Base-by-base conservation (phyloP, 2,797 vertebrate species). In the Sebastolobus alascanus region DNA sequence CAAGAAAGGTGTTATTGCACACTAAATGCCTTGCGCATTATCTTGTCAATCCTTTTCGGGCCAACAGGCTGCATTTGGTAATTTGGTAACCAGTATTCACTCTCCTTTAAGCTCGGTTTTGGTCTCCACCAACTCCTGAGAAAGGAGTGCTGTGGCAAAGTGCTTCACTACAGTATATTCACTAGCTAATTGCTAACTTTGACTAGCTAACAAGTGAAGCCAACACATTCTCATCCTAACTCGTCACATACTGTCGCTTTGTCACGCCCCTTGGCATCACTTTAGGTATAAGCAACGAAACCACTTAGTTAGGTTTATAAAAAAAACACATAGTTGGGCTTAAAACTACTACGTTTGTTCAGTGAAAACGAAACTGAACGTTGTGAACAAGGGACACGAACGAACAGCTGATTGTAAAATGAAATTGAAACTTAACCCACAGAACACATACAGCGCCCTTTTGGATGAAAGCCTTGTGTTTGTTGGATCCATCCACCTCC, bases 1-100 rank as follows among this genome's bases (percentile, higher is more conserved):
- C 0, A 50, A 50, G 46, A 50, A 20, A 46, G 43, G 18, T 8
- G 46, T 50, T 18, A 46, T 46, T 18, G 43, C 46, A 50, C 46
- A 20, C 18, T 0, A 50, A 20, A 50, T 0, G 0, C 46, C 46
- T 50, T 20, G 46, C 0, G 0, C 46, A 50, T 50, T 50, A 50
- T 50, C 2, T 8, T 50, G 46, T 50, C 46, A 50, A 50, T 9
- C 46, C 1, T 20, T 50, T 50, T 50, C 18, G 8, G 43, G 46
- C 4, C 0, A 52, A n/a, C 46, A 52, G 46, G 46, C 46, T 52
- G 18, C 46, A 52, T 52, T 52, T 52, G 18, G 46, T 0, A n/a
- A 20, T 52, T 52, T 54, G 43, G 43, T 1, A 50, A 54, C 0
- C 46, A 52, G 20, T 52, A 54, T 54, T 54, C 52, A n/a, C 1